Evolutionary conservation across 2,113 vertebrate genomes (phyloP).

Genomic region (Aleadryas rufinucha): DNA sequence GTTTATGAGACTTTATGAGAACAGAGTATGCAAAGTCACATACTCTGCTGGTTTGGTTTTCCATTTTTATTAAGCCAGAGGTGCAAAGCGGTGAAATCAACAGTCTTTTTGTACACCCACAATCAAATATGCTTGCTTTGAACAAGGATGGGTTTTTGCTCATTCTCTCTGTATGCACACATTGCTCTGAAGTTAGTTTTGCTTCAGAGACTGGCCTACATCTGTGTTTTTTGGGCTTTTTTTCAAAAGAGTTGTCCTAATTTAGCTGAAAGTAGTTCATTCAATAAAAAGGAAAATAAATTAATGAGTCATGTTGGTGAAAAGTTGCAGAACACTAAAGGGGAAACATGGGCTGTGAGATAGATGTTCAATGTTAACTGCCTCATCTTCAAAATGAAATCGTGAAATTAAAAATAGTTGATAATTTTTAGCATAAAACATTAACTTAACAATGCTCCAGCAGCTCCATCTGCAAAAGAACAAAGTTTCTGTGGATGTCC

Average conservation of each 20-base stretch:
- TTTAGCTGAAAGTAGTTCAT: not conserved
- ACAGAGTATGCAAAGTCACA: not conserved
- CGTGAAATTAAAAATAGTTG: not conserved
- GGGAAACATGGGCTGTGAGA: not conserved
- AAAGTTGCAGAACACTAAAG: not conserved
- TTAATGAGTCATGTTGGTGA: not conserved
- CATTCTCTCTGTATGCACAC: not conserved
- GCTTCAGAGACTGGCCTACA: not conserved
- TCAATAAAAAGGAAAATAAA: not conserved
- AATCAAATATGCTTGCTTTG: not conserved
- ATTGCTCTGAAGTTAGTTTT: not conserved
- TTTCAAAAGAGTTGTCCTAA: not conserved
- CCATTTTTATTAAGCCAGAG: not conserved
- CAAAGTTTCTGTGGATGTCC: not conserved
- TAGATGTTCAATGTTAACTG: not conserved
- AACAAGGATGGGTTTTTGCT: not conserved
- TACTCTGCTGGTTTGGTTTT: not conserved
- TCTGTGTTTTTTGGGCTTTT: not conserved
- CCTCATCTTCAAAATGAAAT: not conserved
- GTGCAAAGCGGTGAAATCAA: not conserved
- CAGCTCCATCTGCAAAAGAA: not conserved
- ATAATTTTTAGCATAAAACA: not conserved
- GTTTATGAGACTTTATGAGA: not conserved
- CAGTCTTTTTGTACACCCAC: not conserved
- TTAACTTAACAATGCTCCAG: not conserved